Percentiles rank a stretch among this genome's conserved stretches.
phyloP scores from a whole-genome alignment of 2,113 vertebrate genomes.

The Choloepus hoffmanni region DNA sequence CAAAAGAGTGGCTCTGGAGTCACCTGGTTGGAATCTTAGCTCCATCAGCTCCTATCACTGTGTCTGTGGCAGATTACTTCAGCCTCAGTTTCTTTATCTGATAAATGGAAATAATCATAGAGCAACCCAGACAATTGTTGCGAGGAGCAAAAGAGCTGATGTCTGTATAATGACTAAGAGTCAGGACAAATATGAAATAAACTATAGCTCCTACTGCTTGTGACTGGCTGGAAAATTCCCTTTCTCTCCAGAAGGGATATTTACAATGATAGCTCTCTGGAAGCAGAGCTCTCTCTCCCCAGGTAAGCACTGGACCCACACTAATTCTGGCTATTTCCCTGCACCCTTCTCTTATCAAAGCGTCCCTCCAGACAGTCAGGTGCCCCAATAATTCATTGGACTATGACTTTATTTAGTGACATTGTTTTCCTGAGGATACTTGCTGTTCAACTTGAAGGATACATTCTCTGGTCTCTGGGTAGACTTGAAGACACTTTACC shows the following conservation, averaged over 20 bases:
- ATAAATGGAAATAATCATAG: not conserved
- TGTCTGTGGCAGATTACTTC: not conserved
- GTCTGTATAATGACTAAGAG: rapidly evolving
- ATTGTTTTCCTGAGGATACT: not conserved
- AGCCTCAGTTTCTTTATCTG: not conserved
- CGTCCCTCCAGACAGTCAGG: not conserved
- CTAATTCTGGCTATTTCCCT: not conserved
- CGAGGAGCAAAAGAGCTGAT: not conserved
- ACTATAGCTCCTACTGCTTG: rapidly evolving
- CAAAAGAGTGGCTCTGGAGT: not conserved
- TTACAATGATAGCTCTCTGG: rapidly evolving
- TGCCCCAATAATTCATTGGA: not conserved
- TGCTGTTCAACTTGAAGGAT: rapidly evolving
- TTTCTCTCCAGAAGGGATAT: not conserved
- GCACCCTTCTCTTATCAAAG: not conserved
- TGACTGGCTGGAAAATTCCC: not conserved
- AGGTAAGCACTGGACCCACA: not conserved
- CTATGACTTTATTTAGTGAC: too few relatives aligned
- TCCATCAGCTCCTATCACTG: rapidly evolving
- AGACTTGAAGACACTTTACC: not conserved
- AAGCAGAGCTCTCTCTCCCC: too few relatives aligned
- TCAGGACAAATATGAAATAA: not conserved
- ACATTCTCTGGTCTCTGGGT: not conserved
- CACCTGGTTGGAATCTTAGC: not conserved
- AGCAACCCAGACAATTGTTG: not conserved